Evolutionary conservation across 1,140 invertebrate species (phyloP).

Genomic region (Chionoecetes opilio): DNA sequence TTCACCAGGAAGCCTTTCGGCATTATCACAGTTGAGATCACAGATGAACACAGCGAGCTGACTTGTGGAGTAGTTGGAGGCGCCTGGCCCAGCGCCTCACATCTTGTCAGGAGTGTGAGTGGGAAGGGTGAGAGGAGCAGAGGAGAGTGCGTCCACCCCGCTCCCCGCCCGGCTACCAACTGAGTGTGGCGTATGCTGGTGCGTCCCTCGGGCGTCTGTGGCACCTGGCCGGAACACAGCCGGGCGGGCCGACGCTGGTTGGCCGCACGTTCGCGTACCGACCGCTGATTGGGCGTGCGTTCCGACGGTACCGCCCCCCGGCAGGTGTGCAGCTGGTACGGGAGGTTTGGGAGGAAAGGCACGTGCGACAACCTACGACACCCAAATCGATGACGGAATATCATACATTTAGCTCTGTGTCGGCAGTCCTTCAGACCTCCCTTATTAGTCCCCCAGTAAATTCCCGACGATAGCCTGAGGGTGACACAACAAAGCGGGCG

Average conservation of each 20-base stretch:
- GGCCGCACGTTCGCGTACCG: conserved; percentile 70
- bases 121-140: conserved; percentile 67
- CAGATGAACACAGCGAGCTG: conserved; percentile 69
- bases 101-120: conserved; percentile 64
- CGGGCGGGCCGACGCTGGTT: conserved; percentile 75
- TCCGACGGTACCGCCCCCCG: conserved; percentile 77
- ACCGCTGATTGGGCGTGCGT: conserved; percentile 77
- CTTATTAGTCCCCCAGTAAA: conserved; percentile 75
- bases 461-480: conserved; percentile 72
- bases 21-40: conserved; percentile 81
- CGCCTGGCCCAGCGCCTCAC: conserved; percentile 74
- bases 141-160: conserved; percentile 75
- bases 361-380: conserved; percentile 73
- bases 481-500: conserved; percentile 71
- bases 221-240: conserved; percentile 63
- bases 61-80: conserved; percentile 32
- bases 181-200: conserved; percentile 58
- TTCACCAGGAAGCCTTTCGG: conserved; percentile 80
- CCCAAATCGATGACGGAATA: conserved; percentile 76
- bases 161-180: conserved; percentile 76
- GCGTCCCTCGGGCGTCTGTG: conserved; percentile 60
- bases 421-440: conserved; percentile 76
- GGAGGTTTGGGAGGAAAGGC: conserved; percentile 55
- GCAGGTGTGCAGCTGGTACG: conserved; percentile 74
- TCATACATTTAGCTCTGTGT: conserved; percentile 78